Conservation (phyloP, 2,888 invertebrate species). For the Melinopterus prodromus region DNA sequence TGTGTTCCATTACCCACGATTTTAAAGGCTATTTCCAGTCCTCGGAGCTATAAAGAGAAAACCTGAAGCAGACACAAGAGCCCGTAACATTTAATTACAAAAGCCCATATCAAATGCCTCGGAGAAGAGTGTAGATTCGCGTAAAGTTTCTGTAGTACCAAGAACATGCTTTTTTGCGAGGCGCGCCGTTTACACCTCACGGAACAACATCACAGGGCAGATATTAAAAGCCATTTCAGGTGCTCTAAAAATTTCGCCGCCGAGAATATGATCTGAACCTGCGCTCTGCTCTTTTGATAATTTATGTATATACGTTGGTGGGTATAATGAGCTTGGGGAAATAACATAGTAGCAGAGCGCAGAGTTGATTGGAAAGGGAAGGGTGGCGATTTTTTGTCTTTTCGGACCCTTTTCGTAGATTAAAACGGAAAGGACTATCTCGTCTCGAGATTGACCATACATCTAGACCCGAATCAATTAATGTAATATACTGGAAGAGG, state of each 20-base stretch:
- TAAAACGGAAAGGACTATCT: neutral
- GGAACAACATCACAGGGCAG: no score
- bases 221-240: no score
- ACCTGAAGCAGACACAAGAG: neutral
- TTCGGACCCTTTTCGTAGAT: neutral
- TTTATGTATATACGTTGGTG: no score
- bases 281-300: no score
- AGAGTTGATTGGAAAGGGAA: no score
- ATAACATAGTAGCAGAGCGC: no score
- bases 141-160: neutral
- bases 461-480: slow-evolving; percentile 31
- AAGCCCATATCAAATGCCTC: neutral
- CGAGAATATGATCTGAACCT: no score
- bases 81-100: neutral
- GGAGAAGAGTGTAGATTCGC: no score
- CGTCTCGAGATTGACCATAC: neutral
- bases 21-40: neutral
- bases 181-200: neutral
- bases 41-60: no score
- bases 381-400: no score
- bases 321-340: no score
- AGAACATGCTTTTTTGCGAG: neutral
- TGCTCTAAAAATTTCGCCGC: no score
- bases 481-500: slow-evolving; percentile 32
- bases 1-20: neutral